Evolutionary conservation across 2,888 invertebrate genomes (phyloP), one percentile per base, ranked within the genome.

Genomic region (Coenonympha arcania): DNA sequence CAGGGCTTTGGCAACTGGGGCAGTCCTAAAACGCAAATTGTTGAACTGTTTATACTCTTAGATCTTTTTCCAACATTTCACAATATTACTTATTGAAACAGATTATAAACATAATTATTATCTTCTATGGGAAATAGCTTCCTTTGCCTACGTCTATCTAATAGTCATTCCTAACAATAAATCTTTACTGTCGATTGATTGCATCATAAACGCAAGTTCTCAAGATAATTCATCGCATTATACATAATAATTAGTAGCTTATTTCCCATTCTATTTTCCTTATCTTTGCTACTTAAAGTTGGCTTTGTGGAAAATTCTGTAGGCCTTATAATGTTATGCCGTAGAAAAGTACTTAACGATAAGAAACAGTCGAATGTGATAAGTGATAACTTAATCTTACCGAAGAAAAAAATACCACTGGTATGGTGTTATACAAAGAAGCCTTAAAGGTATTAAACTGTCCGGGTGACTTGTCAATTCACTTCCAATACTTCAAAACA

Each of bases 161-260:
- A 39, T 39, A 20, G 9, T 24, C 30, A 11, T 28, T 41, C 28
- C 4, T 41, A 37, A 49, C 65, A 71, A 69, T 65, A 71, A 50
- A 64, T 63, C 62, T 70, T 65, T 65, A 49, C 49, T 65, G 70
- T 68, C 72, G 72, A 73, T 76, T 73, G 66, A 77, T 74, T 71
- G 63, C 69, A 69, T 75, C 73, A 69, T 68, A 64, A 67, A 71
- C 69, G 67, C 73, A 76, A 69, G 66, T 79, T 80, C 78, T 70
- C 80, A 78, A 75, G 78, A 74, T 69, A 63, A 63, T 65, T 64
- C 62, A 41, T 13, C n/a, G n/a, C 18, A 15, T 28, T 18, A 30
- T 30, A 30, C 60, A 61, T 54, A 65, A 60, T 54, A 64, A 65
- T 69, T 59, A 59, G 53, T 50, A 50, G 28, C 42, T 46, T 48